Evolutionary conservation across 1,140 invertebrate genomes (phyloP).

Genomic region (Ylistrum balloti): DNA sequence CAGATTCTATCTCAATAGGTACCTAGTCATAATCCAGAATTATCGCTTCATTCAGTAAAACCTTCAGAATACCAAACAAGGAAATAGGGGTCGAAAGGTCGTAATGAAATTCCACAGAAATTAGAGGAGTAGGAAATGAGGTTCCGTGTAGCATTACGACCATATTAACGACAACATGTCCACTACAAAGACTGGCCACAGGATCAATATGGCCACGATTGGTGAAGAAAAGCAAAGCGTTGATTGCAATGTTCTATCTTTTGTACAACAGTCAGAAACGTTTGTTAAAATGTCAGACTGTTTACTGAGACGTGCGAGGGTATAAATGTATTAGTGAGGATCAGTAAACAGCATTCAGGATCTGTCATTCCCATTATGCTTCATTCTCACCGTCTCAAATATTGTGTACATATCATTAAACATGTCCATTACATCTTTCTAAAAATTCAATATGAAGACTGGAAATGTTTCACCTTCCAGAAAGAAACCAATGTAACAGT

Average conservation of each 20-base stretch:
- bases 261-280: background rate
- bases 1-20: background rate
- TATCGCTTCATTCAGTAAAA: background rate
- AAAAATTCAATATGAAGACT: no score
- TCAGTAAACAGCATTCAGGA: background rate
- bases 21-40: background rate
- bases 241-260: slow-evolving; percentile 39
- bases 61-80: slow-evolving; percentile 3
- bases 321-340: background rate
- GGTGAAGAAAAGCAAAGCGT: slow-evolving; percentile 13
- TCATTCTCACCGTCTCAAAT: no score
- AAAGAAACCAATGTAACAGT: no score
- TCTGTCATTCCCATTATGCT: background rate
- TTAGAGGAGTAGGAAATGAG: background rate
- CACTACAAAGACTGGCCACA: background rate
- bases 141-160: background rate
- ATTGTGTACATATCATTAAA: no score
- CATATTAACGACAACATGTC: slow-evolving; percentile 1
- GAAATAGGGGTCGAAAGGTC: slow-evolving; percentile 32
- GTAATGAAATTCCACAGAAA: slow-evolving; percentile 25
- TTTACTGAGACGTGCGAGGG: background rate
- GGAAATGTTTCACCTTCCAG: no score
- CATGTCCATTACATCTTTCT: no score
- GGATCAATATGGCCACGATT: slow-evolving; percentile 1
- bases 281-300: slow-evolving; percentile 39